These are phyloP conservation scores for Pristiophorus japonicus DNA, from an alignment of 2,113 vertebrate species.

Conservation along the genomic window DNA sequence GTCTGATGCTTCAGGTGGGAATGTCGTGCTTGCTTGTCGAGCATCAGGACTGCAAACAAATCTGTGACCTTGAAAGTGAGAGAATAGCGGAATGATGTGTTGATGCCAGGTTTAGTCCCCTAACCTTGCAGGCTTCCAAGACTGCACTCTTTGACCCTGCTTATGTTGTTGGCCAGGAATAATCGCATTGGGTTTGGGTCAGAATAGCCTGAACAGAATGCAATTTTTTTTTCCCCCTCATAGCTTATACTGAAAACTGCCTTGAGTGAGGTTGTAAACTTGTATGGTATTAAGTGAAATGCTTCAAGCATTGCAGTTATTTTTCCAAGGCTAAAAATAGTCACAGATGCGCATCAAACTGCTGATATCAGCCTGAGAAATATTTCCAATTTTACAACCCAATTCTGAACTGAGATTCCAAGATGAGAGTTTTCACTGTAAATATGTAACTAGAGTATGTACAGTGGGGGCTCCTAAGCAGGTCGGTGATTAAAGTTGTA, in stretches of 20 bases:
- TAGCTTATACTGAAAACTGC: background rate
- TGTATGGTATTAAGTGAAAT: background rate
- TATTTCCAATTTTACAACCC: background rate
- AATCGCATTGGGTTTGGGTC: background rate
- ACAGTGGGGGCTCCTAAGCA: too few relatives aligned
- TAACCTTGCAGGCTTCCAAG: background rate
- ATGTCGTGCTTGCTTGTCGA: background rate
- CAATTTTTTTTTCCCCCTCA: background rate
- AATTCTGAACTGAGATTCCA: background rate
- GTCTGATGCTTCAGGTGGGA: background rate
- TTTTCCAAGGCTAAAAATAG: background rate
- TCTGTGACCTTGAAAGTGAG: background rate
- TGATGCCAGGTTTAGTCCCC: background rate
- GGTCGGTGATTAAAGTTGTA: background rate
- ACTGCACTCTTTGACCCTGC: background rate
- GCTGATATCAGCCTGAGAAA: background rate
- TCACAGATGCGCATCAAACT: background rate
- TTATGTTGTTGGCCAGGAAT: background rate
- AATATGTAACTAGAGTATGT: background rate
- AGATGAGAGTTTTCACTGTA: background rate
- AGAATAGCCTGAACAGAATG: background rate
- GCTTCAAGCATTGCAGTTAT: background rate
- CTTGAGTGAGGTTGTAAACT: background rate
- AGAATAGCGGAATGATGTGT: background rate
- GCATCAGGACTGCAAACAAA: background rate